Percentiles rank a stretch among this genome's conserved stretches.
Conservation (phyloP, 2,797 vertebrate genomes). For the Passerculus sandwichensis region DNA sequence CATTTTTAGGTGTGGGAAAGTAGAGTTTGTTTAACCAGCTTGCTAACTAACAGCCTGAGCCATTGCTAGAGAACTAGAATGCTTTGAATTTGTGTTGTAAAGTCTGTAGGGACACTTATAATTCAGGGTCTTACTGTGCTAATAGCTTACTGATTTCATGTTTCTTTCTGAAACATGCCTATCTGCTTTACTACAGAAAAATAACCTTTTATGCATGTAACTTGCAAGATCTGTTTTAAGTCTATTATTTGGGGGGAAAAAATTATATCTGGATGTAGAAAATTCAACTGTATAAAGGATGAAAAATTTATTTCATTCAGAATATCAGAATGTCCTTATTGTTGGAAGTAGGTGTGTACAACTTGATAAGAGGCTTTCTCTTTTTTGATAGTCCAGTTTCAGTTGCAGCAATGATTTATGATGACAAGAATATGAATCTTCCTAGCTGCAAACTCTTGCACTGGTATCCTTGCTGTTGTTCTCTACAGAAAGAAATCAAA, state of each 20-base stretch:
- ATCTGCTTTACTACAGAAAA: not conserved
- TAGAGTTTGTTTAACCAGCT: not conserved
- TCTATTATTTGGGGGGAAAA: not conserved
- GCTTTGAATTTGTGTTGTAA: not conserved
- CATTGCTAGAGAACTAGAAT: not conserved
- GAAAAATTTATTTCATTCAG: not conserved
- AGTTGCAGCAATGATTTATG: not conserved
- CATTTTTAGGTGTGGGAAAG: not conserved
- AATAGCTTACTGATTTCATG: not conserved
- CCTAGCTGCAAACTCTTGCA: not conserved
- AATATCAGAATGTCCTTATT: not conserved
- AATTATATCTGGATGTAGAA: not conserved
- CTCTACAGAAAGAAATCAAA: not conserved
- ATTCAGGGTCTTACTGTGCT: not conserved
- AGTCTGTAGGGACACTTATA: not conserved
- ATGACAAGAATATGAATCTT: not conserved
- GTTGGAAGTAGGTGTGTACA: not conserved
- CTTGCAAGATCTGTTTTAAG: not conserved
- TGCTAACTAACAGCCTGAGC: not conserved
- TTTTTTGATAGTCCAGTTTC: not conserved
- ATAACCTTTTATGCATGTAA: not conserved
- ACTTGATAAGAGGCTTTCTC: not conserved
- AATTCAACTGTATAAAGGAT: not conserved
- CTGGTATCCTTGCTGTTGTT: not conserved
- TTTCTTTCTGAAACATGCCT: not conserved